These are phyloP conservation scores for Antedon mediterranea DNA, from an alignment of 53 echinoderm and acorn worm genomes.

Conservation along the genomic window DNA sequence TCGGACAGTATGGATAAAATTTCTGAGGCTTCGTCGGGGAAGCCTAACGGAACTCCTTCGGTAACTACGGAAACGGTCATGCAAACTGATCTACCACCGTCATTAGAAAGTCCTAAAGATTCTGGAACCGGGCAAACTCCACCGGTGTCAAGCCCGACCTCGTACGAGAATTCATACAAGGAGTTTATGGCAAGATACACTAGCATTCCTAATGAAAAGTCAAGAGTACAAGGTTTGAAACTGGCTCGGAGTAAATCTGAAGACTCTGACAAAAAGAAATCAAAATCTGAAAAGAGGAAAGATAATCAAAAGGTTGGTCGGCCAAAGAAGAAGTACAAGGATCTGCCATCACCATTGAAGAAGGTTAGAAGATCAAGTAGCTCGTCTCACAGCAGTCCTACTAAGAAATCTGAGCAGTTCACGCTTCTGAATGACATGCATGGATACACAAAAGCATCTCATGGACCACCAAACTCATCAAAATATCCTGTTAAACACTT, in stretches of 20 bases:
- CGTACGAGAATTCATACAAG: conserved; percentile 33
- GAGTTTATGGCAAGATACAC: conserved; percentile 44
- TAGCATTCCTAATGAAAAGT: neutral
- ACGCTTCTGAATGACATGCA: neutral
- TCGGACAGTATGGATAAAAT: conserved; percentile 5
- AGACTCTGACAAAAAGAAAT: neutral
- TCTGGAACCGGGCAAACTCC: conserved; percentile 2
- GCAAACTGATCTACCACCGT: conserved; percentile 70
- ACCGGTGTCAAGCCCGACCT: neutral
- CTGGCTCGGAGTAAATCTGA: neutral
- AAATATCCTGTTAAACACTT: neutral
- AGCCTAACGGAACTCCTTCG: conserved; percentile 45
- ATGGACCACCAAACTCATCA: neutral
- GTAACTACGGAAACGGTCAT: conserved; percentile 78
- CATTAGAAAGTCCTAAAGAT: conserved; percentile 6
- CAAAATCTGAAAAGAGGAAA: conserved; percentile 8
- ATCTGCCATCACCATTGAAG: neutral
- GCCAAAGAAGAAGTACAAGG: neutral
- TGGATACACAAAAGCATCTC: neutral
- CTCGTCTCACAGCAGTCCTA: neutral
- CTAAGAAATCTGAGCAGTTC: neutral
- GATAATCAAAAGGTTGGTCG: neutral
- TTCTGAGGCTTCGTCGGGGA: conserved; percentile 12
- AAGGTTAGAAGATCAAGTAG: neutral
- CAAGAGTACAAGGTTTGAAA: neutral